Evolutionary conservation across 2,113 vertebrate species (phyloP).

Genomic region (Limanda limanda): DNA sequence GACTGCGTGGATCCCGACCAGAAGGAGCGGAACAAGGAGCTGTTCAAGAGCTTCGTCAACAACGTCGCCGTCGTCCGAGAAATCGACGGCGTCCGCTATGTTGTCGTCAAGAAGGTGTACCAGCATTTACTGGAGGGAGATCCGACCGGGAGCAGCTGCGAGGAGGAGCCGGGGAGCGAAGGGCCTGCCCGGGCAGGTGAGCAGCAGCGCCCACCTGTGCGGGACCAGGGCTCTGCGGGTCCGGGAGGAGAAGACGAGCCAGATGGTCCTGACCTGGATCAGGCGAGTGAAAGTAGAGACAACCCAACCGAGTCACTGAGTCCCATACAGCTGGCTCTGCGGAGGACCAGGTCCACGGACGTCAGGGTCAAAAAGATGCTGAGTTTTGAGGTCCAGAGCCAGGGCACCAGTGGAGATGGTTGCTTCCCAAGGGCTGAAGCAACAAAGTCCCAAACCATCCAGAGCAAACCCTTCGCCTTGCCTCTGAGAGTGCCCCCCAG

Average conservation of each 20-base stretch:
- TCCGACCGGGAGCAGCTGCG: neutral
- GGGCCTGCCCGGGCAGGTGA: constrained; percentile 36
- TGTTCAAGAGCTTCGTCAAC: constrained; percentile 89
- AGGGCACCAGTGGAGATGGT: neutral
- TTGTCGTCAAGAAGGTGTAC: constrained; percentile 83
- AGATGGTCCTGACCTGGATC: constrained; percentile 7
- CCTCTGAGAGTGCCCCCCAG: constrained; percentile 82
- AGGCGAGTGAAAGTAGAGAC: neutral
- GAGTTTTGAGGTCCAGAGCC: constrained; percentile 41
- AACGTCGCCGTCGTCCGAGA: constrained; percentile 86
- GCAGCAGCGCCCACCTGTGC: constrained; percentile 48
- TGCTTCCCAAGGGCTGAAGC: neutral
- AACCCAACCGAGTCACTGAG: neutral
- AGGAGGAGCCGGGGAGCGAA: constrained; percentile 1
- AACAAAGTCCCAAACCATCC: neutral
- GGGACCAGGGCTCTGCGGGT: neutral
- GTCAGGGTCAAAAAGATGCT: constrained; percentile 48
- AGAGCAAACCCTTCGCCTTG: constrained; percentile 85
- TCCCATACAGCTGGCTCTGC: constrained; percentile 56
- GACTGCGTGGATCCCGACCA: constrained; percentile 78
- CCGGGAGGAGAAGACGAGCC: neutral
- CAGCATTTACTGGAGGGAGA: constrained; percentile 46
- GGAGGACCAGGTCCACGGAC: constrained; percentile 30
- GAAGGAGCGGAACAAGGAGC: constrained; percentile 81
- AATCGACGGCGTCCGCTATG: constrained; percentile 82